Percentiles rank a stretch among this genome's conserved stretches.
Conservation (phyloP, 2,113 vertebrate genomes). For the Anguilla japonica region DNA sequence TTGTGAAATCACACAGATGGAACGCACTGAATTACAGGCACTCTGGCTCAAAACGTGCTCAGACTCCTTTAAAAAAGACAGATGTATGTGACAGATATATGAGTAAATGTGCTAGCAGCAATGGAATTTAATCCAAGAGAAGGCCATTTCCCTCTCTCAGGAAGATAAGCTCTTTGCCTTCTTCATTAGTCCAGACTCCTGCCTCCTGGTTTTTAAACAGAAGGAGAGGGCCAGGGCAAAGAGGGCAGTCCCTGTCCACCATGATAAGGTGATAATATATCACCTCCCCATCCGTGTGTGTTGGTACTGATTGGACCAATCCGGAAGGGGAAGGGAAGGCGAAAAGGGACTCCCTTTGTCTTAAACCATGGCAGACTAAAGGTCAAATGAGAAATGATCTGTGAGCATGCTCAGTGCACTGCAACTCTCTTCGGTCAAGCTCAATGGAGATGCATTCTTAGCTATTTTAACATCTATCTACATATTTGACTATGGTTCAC, state of each 20-base stretch:
- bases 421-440: neutral
- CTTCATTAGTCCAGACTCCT: neutral
- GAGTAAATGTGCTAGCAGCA: neutral
- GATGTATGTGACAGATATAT: neutral
- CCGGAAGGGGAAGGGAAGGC: neutral
- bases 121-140: neutral
- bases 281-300: neutral
- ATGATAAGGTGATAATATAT: neutral
- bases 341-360: no score
- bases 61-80: neutral
- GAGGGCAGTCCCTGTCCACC: neutral
- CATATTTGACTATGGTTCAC: neutral
- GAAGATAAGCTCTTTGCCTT: slow-evolving; percentile 10
- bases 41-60: neutral
- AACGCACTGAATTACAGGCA: slow-evolving; percentile 6
- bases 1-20: neutral
- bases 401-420: neutral
- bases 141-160: neutral
- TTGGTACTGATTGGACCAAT: neutral
- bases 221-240: neutral
- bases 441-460: neutral
- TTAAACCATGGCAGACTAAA: neutral
- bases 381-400: neutral
- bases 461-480: neutral
- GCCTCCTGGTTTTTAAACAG: slow-evolving; percentile 2